phyloP scores from a whole-genome alignment of 2,797 vertebrate genomes.

The Silurus aristotelis region DNA sequence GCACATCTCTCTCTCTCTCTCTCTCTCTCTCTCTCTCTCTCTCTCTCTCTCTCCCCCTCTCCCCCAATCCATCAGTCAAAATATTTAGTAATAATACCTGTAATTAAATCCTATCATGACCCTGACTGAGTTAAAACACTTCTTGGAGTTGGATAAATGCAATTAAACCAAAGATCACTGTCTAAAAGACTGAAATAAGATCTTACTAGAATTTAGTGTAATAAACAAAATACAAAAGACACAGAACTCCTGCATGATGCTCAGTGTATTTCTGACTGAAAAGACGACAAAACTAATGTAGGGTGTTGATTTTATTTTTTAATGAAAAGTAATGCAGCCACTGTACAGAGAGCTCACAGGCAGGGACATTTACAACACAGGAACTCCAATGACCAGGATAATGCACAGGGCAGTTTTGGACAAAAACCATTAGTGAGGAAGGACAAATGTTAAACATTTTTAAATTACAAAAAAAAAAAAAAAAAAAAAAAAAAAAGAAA shows the following conservation, averaged over 20 bases:
- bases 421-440: neutral
- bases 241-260: neutral
- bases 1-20: no score
- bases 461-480: neutral
- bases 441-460: neutral
- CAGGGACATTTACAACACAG: conserved; percentile 38
- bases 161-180: neutral
- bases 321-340: conserved; percentile 57
- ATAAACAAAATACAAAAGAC: no score
- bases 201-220: neutral
- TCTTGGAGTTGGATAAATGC: neutral
- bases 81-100: neutral
- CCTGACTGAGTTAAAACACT: no score
- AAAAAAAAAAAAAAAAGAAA: neutral
- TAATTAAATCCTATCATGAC: neutral
- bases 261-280: neutral
- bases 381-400: neutral
- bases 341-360: conserved; percentile 58
- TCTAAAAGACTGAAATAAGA: neutral
- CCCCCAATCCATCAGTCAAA: no score
- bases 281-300: neutral
- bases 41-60: no score
- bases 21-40: no score
- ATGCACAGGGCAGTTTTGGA: neutral
- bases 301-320: conserved; percentile 46